phyloP scores from a whole-genome alignment of 2,888 invertebrate genomes.

The Drosophila niveifrons region DNA sequence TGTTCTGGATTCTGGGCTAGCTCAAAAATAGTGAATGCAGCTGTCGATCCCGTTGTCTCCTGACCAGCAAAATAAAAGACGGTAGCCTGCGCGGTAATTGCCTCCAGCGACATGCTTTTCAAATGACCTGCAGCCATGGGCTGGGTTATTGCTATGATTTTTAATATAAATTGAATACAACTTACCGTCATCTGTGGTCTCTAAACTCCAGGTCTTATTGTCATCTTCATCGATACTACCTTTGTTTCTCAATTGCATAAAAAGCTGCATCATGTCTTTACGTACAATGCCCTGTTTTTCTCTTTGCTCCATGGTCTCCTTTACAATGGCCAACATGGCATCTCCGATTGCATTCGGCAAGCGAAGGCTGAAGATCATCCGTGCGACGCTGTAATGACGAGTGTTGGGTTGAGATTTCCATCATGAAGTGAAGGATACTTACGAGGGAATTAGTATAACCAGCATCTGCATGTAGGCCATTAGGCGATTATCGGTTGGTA shows the following conservation, averaged over 20 bases:
- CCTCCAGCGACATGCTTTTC: constrained; percentile 76
- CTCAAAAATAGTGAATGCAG: constrained; percentile 84
- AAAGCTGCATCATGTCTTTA: constrained; percentile 85
- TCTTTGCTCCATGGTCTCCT: constrained; percentile 84
- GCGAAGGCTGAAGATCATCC: constrained; percentile 61
- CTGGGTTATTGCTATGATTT: neutral
- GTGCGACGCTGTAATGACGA: constrained; percentile 49
- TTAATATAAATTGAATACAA: too few species aligned
- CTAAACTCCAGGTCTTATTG: constrained; percentile 61
- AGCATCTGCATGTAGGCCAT: constrained; percentile 52
- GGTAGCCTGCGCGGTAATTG: constrained; percentile 83
- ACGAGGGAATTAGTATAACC: constrained; percentile 78
- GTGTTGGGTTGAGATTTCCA: neutral
- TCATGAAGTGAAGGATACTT: constrained; percentile 37
- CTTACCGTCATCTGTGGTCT: constrained; percentile 65
- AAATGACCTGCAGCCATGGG: constrained; percentile 44
- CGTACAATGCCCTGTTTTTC: constrained; percentile 84
- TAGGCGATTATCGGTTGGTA: constrained; percentile 34
- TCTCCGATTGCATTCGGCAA: constrained; percentile 64
- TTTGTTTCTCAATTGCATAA: constrained; percentile 85
- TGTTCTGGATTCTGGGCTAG: constrained; percentile 84
- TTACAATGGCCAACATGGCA: constrained; percentile 84
- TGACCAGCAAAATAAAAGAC: constrained; percentile 86
- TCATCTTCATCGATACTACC: constrained; percentile 77
- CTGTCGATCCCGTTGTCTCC: constrained; percentile 85